Conservation (phyloP, 2,888 invertebrate genomes). For the Lasioglossum vierecki region DNA sequence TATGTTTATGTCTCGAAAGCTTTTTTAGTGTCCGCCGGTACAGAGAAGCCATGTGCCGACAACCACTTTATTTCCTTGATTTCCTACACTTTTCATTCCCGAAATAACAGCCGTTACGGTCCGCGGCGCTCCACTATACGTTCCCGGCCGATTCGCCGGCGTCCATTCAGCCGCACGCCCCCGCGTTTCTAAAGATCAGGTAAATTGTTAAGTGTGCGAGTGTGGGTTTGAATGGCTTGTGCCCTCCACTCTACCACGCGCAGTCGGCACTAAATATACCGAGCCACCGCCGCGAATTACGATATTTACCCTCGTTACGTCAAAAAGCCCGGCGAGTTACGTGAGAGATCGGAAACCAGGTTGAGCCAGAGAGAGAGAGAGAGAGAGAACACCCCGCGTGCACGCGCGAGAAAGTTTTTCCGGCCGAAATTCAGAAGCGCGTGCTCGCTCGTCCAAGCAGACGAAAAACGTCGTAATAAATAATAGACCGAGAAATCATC, state of each 20-base stretch:
- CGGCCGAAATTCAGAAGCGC: slow-evolving; percentile 25
- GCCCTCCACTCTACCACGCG: neutral
- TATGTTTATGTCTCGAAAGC: slow-evolving; percentile 64
- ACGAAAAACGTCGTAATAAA: slow-evolving; percentile 31
- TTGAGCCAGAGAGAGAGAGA: neutral
- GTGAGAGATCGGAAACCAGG: neutral
- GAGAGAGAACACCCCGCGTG: neutral
- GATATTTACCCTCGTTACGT: slow-evolving; percentile 27
- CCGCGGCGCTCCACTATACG: slow-evolving; percentile 9
- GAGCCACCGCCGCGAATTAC: slow-evolving; percentile 47
- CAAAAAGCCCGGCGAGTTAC: neutral
- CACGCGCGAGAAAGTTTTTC: slow-evolving; percentile 30
- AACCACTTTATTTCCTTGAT: slow-evolving; percentile 69
- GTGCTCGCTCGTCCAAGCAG: neutral
- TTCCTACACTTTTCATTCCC: slow-evolving; percentile 63
- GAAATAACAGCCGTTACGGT: slow-evolving; percentile 41
- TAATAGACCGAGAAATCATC: slow-evolving; percentile 23
- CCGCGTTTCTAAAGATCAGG: slow-evolving; percentile 49
- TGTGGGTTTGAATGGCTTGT: slow-evolving; percentile 36
- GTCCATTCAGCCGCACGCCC: slow-evolving; percentile 38
- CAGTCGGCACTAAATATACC: slow-evolving; percentile 15
- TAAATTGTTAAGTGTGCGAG: slow-evolving; percentile 55
- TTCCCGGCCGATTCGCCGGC: slow-evolving; percentile 32
- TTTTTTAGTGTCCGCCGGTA: slow-evolving; percentile 56
- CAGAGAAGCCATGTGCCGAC: slow-evolving; percentile 51